phyloP scores from a whole-genome alignment of 2,797 vertebrate species.

The Sebastes kiyomatsui region DNA sequence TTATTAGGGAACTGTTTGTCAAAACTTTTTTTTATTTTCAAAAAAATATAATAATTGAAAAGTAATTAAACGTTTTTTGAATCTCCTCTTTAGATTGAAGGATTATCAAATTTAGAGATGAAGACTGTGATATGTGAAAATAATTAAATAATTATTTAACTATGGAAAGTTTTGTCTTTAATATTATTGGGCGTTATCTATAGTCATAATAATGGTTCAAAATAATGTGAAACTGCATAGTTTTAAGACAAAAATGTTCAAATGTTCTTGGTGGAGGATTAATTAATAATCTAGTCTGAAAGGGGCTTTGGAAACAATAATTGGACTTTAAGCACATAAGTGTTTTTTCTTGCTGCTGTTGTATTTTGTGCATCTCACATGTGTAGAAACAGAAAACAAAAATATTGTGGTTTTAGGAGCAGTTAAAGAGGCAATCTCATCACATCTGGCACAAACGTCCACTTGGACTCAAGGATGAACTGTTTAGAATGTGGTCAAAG shows the following conservation, averaged over 20 bases:
- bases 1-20: too few relatives aligned
- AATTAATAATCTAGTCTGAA: not conserved
- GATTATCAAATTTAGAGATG: not conserved
- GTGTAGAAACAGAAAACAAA: not conserved
- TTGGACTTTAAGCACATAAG: too few relatives aligned
- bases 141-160: too few relatives aligned
- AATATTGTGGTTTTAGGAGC: not conserved
- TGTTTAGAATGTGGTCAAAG: not conserved
- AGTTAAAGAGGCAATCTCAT: not conserved
- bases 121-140: too few relatives aligned
- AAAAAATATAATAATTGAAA: not conserved
- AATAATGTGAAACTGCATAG: not conserved
- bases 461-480: not conserved
- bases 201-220: not conserved
- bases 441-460: not conserved
- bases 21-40: not conserved
- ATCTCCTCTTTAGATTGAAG: not conserved
- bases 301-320: too few relatives aligned
- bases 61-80: accelerated
- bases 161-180: too few relatives aligned
- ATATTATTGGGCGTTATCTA: accelerated
- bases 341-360: accelerated
- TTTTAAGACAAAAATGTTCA: not conserved
- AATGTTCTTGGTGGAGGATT: not conserved
- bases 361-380: too few relatives aligned